Evolutionary conservation across 2,888 invertebrate genomes (phyloP).

Genomic region (Trachelus iudaicus): DNA sequence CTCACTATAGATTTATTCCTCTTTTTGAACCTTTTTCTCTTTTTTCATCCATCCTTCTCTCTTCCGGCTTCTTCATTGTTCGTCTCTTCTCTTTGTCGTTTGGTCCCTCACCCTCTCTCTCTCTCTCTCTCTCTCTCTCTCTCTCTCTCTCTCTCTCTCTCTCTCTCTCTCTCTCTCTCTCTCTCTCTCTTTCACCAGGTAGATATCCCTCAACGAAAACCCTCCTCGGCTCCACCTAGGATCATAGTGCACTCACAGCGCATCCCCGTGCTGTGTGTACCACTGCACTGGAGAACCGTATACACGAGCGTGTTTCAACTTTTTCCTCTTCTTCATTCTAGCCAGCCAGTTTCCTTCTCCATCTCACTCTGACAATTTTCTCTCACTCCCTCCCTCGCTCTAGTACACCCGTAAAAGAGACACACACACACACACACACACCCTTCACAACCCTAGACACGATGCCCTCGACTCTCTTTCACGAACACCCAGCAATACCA

Average conservation of each 20-base stretch:
- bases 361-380: conserved; percentile 26
- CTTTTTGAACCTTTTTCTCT: conserved; percentile 27
- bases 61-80: conserved; percentile 24
- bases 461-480: not conserved
- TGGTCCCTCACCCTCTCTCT: not conserved
- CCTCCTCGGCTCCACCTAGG: conserved; percentile 38
- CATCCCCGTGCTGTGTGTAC: conserved; percentile 35
- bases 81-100: not conserved
- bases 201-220: conserved; percentile 42
- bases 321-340: conserved; percentile 40
- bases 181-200: conserved; percentile 15
- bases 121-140: conserved; percentile 7
- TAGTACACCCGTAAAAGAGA: not conserved
- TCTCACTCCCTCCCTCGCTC: conserved; percentile 15
- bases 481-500: not conserved
- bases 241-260: conserved; percentile 40
- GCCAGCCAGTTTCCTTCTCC: conserved; percentile 15
- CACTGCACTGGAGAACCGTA: not conserved
- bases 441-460: not conserved
- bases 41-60: conserved; percentile 25
- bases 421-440: too few species aligned
- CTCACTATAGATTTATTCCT: conserved; percentile 45
- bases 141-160: not conserved
- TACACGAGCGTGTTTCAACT: conserved; percentile 55
- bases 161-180: too few species aligned